Evolutionary conservation across 2,888 invertebrate genomes (phyloP), one percentile per base, ranked within the genome.

Genomic region (Listrodromus nycthemerus): DNA sequence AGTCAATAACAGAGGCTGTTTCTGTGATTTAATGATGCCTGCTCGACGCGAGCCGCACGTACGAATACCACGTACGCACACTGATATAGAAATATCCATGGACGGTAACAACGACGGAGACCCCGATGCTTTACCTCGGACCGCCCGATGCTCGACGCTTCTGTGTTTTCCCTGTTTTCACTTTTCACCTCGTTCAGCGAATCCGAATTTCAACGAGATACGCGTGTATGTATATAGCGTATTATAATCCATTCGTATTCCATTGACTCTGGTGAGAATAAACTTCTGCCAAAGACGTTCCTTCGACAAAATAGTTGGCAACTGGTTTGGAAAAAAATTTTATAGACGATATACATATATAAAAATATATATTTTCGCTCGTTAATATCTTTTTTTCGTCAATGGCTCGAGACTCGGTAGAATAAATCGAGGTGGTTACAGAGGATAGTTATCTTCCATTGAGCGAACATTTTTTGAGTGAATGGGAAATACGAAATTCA

Each of bases 1-100:
- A 93, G 93, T 93, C 93, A 92, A 93, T 93, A 93, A 91, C 93
- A 93, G 93, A 91, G 90, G 90, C 91, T 91, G 92, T 92, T 92
- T 91, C 91, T 91, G 91, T 92, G 93, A 93, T 93, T 93, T 93
- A 93, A 93, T 92, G 92, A 92, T 90, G 90, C 89, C 91, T 91
- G 89, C 88, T 87, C 84, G 82, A 85, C 81, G 80, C 82, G 81
- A 75, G 69, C 80, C 82, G 70, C 80, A 77, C 76, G 70, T 75
- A 81, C 55, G 30, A 82, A 76, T 66, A 69, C 50, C 45, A 75
- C 65, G 19, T 1, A 77, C 33, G 33, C 37, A 33, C 33, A 63
- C 61, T 16, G 48, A 63, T 45, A 41, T n/a, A 80, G 52, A 69
- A 63, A 66, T 66, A 73, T 41, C 66, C 67, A 82, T 66, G 41